These are phyloP conservation scores for Tetraodon nigroviridis DNA, from an alignment of 2,113 vertebrate genomes.

Conservation along the genomic window DNA sequence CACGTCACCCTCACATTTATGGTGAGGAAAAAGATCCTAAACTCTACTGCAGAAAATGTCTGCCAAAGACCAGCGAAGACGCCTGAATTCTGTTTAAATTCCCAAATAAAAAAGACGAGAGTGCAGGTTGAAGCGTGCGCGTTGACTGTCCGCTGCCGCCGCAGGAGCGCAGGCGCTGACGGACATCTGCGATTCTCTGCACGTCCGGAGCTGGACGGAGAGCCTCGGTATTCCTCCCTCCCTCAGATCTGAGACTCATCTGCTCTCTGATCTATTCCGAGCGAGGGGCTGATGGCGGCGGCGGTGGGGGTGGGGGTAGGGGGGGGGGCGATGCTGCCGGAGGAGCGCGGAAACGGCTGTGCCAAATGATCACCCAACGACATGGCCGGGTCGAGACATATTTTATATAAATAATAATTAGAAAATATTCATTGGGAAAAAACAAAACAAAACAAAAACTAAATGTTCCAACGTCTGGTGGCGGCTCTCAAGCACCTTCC, in stretches of 20 bases:
- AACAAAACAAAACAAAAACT: constrained; percentile 49
- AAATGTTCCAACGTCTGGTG: constrained; percentile 47
- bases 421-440: constrained; percentile 72
- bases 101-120: neutral
- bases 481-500: constrained; percentile 43
- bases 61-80: constrained; percentile 24
- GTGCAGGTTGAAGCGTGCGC: neutral
- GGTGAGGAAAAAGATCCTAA: constrained; percentile 21
- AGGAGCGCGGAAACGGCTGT: neutral
- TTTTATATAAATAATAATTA: constrained; percentile 81
- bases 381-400: constrained; percentile 67
- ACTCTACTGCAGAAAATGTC: constrained; percentile 23
- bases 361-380: constrained; percentile 60
- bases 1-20: constrained; percentile 6
- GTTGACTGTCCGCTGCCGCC: too few relatives aligned
- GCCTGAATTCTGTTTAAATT: neutral
- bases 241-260: constrained; percentile 66
- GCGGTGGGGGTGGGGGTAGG: constrained; percentile 6
- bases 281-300: constrained; percentile 52
- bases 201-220: constrained; percentile 3
- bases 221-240: constrained; percentile 38
- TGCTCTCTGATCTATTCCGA: constrained; percentile 66
- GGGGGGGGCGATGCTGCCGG: constrained; percentile 23
- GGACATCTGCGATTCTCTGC: constrained; percentile 1
- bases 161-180: too few relatives aligned